Conservation (phyloP, 2,797 vertebrate genomes). For the Ptychobarbus kaznakovi region DNA sequence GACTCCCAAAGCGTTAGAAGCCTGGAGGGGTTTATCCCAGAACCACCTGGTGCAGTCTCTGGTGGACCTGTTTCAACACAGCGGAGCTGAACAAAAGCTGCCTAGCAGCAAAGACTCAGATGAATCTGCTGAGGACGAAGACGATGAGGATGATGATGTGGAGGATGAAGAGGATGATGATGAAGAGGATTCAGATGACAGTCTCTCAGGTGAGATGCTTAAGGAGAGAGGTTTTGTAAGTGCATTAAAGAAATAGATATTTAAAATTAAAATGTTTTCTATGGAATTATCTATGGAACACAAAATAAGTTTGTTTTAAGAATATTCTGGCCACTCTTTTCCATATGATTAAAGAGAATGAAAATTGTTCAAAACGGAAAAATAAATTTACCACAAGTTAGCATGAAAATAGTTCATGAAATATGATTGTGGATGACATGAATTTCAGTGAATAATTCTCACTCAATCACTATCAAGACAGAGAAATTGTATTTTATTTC, state of each 20-base stretch:
- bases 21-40: slow-evolving; percentile 86
- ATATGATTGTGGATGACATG: too few relatives aligned
- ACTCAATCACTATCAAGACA: background rate
- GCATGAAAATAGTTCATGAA: background rate
- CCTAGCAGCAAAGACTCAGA: slow-evolving; percentile 97
- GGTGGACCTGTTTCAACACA: slow-evolving; percentile 91
- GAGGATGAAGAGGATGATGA: slow-evolving; percentile 91
- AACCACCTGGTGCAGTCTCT: slow-evolving; percentile 88
- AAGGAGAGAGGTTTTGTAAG: background rate
- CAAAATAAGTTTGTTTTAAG: background rate
- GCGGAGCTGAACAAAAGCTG: slow-evolving; percentile 87
- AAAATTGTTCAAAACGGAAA: background rate
- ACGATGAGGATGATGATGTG: slow-evolving; percentile 92
- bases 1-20: slow-evolving; percentile 76
- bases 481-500: background rate
- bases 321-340: background rate
- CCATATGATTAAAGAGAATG: background rate
- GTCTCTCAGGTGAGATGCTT: slow-evolving; percentile 87
- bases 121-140: slow-evolving; percentile 95
- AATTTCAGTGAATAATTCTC: background rate
- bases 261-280: too few relatives aligned
- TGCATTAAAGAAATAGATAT: background rate
- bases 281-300: background rate
- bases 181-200: slow-evolving; percentile 94
- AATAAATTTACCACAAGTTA: too few relatives aligned